A percentile compares a stretch with the other conserved stretches of the same genome.
phyloP scores from a whole-genome alignment of 2,113 vertebrate species.

The Castor canadensis region DNA sequence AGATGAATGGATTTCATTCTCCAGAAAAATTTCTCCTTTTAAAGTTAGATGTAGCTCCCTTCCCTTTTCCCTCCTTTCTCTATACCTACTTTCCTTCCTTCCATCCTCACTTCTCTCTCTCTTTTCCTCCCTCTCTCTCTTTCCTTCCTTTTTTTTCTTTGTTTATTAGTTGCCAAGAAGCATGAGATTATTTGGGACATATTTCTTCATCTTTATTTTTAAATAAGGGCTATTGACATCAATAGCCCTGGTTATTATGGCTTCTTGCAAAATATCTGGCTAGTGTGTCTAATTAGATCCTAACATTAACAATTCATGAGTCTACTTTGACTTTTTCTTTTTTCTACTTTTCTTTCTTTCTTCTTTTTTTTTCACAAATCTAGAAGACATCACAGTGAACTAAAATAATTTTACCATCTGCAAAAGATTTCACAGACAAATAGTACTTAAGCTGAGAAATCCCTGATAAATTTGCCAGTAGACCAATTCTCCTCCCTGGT shows the following conservation, averaged over 20 bases:
- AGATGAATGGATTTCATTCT: slow-evolving; percentile 13
- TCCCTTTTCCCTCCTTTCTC: no score
- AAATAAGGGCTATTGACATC: background rate
- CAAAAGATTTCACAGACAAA: slow-evolving; percentile 54
- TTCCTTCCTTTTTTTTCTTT: background rate
- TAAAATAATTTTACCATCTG: slow-evolving; percentile 52
- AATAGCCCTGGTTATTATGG: slow-evolving; percentile 40
- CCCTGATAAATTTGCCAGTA: slow-evolving; percentile 61
- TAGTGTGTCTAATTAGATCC: slow-evolving; percentile 58
- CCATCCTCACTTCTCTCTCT: accelerated
- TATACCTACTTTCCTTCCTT: accelerated
- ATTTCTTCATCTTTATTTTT: slow-evolving; percentile 69
- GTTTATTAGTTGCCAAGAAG: slow-evolving; percentile 46
- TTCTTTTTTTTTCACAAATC: background rate
- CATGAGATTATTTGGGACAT: slow-evolving; percentile 70
- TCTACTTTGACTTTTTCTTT: background rate
- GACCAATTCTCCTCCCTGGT: slow-evolving; percentile 10
- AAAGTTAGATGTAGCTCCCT: slow-evolving; percentile 24
- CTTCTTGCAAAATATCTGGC: slow-evolving; percentile 29
- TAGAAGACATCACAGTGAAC: slow-evolving; percentile 36
- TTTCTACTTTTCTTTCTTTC: no score
- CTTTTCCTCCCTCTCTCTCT: accelerated
- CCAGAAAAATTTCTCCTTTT: slow-evolving; percentile 43
- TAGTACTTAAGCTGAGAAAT: slow-evolving; percentile 63
- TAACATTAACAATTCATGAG: background rate